Base-by-base conservation (phyloP, 2,797 vertebrate genomes). In the Stomatorhinus walkeri region DNA sequence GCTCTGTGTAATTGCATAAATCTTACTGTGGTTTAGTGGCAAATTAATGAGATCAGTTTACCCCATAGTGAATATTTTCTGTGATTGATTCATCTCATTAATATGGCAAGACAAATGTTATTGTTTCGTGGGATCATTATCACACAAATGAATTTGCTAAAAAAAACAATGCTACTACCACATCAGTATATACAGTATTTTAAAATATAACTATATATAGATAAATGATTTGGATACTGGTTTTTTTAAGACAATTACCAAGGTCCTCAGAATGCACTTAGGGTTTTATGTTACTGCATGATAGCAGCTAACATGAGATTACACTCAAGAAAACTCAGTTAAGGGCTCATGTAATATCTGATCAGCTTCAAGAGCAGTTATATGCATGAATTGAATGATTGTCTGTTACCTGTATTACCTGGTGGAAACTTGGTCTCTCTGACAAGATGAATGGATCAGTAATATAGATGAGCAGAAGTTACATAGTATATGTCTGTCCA, bases 311-410 rank as follows among this genome's bases (percentile, higher is more conserved):
- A 40, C 36, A 79, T 19, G 36, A 79, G 72, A 43, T 76, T 76
- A 36, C 14, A 79, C 36, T 40, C 61, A 68, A 36, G 22, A 36
- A 76, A 36, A 40, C 22, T 40, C 14, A 76, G 68, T 76, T 76
- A 76, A 40, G 14, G 36, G 19, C 36, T 79, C 32, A 19, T 79
- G 36, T 28, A 79, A 19, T 43, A 79, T 46, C 36, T 40, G 36
- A 79, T 46, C 36, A 46, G 32, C 16, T 16, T 79, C 6, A 43
- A 36, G 72, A 79, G 14, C 72, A 79, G 72, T 79, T 40, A 46
- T 79, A 79, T 46, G 36, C 72, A 79, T 79, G 40, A 84, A 84
- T 49, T 79, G 40, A 84, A 84, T 49, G n/a, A 24, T 84, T 84
- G 81, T 48, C n/a, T 84, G 22, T 24, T 84, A 84, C 9, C 81